Base-by-base conservation (phyloP, 1,140 invertebrate species). In the Drosophila sturtevanti region DNA sequence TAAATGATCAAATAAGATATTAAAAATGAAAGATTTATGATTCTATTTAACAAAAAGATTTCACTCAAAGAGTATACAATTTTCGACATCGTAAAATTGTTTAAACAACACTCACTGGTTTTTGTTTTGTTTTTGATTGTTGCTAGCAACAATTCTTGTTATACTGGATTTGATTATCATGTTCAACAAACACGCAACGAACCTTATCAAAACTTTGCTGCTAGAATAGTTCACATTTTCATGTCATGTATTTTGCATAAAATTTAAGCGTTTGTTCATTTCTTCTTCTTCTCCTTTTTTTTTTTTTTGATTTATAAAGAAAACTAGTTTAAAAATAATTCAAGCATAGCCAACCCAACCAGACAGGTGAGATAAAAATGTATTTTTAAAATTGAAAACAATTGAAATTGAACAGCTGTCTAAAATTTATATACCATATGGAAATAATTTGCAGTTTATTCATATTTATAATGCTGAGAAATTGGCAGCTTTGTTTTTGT, bases 161-260 rank as follows among this genome's bases (percentile, higher is more conserved):
- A 65, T 58, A 75, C 64, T 75, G 72, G 58, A 11, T 34, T 37
- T 52, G 64, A 76, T 75, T 76, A 68, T 76, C 72, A 76, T 76
- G 72, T 76, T 68, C 51, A 41, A 52, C 38, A 52, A 52, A 35
- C 72, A 76, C 72, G 72, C 72, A 76, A 76, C 72, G 51, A 75
- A 44, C 64, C 72, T 59, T 61, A 76, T 58, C 72, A 21, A 52
- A 41, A 51, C 35, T 75, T 68, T 75, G 68, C 63, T 68, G 12
- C 10, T 9, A 55, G n/a, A 56, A 56, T 56, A 34, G 24, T 56
- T 56, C 54, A 16, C 24, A 56, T 56, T 56, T 56, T 48, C 41
- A 21, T 18, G 41, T 48, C 6, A 1, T 10, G 16, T 56, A 34
- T 56, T 56, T 68, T 24, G 34, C 51, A 41, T 41, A 31, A 51